Conservation (phyloP, 2,888 invertebrate genomes). For the Aphodius granarius region DNA sequence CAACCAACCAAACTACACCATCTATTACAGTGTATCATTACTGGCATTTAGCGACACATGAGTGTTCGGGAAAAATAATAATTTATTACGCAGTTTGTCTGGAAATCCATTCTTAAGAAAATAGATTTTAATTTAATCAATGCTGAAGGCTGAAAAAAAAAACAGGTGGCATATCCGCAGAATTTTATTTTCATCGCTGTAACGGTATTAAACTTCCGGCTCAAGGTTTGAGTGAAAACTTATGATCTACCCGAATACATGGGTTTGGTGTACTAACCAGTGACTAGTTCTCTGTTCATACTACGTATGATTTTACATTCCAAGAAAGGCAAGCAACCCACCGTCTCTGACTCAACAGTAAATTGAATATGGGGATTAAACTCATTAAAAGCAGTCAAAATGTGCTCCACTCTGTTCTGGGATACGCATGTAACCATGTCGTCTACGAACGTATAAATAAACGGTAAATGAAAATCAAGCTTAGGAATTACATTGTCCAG, state of each 20-base stretch:
- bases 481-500: neutral
- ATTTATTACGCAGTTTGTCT: neutral
- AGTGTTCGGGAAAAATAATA: neutral
- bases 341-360: neutral
- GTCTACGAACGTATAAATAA: too few species aligned
- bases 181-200: neutral
- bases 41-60: neutral
- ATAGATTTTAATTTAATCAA: neutral
- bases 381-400: neutral
- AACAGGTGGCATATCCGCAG: neutral
- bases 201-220: slow-evolving; percentile 4
- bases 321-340: neutral
- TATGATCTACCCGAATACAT: slow-evolving; percentile 5
- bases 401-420: neutral
- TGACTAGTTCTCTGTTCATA: neutral
- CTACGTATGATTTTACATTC: neutral
- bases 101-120: neutral
- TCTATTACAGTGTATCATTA: too few species aligned
- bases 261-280: slow-evolving; percentile 8
- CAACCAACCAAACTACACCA: too few species aligned
- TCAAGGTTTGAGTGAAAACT: neutral
- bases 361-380: neutral
- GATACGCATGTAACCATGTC: too few species aligned
- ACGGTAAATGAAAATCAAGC: neutral
- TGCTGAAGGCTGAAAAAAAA: neutral